phyloP scores from a whole-genome alignment of 2,113 vertebrate species.

The Hassar affinis region DNA sequence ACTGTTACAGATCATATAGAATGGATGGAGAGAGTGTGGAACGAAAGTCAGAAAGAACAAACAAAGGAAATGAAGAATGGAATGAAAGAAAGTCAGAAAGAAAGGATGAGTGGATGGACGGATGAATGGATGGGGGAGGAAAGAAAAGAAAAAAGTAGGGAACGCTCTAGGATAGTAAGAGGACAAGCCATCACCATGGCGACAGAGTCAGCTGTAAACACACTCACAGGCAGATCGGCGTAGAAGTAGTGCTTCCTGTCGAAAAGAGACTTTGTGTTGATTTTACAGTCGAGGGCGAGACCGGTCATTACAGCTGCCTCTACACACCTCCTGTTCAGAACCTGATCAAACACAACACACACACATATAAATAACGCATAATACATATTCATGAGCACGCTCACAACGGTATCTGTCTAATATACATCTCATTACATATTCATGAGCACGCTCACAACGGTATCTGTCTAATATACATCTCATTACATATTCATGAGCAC shows the following conservation, averaged over 20 bases:
- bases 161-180: neutral
- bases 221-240: conserved; percentile 94
- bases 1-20: neutral
- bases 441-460: neutral
- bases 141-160: too few species aligned
- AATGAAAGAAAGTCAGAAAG: neutral
- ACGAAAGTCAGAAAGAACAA: neutral
- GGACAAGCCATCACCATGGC: neutral
- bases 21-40: neutral
- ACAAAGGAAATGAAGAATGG: neutral
- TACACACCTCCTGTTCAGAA: conserved; percentile 91
- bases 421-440: neutral
- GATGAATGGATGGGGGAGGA: neutral
- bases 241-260: conserved; percentile 99
- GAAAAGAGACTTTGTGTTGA: conserved; percentile 94
- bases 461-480: neutral
- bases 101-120: neutral
- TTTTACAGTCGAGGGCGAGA: conserved; percentile 87
- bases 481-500: neutral
- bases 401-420: neutral
- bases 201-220: neutral
- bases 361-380: neutral
- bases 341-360: conserved; percentile 67
- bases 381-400: too few species aligned
- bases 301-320: conserved; percentile 94